Base-by-base conservation (phyloP, 2,797 vertebrate genomes). In the Pangasius krempfi region DNA sequence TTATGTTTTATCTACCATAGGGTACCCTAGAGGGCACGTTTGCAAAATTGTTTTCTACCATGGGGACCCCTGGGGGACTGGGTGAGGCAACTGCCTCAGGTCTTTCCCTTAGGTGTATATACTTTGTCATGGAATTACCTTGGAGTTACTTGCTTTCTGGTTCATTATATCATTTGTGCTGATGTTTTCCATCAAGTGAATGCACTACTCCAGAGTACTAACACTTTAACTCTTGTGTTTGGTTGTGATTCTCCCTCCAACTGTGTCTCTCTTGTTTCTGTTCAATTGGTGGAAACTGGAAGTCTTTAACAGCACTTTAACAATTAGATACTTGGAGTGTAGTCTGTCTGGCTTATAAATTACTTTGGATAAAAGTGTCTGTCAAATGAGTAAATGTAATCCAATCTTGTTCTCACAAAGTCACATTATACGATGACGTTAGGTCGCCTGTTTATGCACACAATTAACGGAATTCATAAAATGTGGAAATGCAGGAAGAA, bases 241-340 rank as follows among this genome's bases (percentile, higher is more conserved):
- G 80, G 5, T 62, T 44, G 12, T 44, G 1, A 40, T 40, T 40
- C 33, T 60, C 18, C 5, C 9, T 40, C 10, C 12, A 81, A 27
- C 20, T 27, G 3, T 33, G 30, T 60, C 56, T 2, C 18, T 44
- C 5, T 60, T 14, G 30, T 58, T 12, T 37, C 18, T 80, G 52
- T 56, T 33, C 50, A 56, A 0, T 37, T 56, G 30, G 52, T 22
- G 76, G n/a, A 79, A 56, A 56, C 52, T 58, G 3, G n/a, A 79
- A 79, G 18, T 81, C 18, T 81, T 79, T 40, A 81, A 37, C 30
- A 14, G 20, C 78, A 81, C 79, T 81, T 81, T 58, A 60, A 58
- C 56, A 58, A 25, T 81, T 60, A 81, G 20, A 60, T 40, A 40
- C 56, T 40, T 58, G 20, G 52, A 81, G 33, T 81, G 20, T 60